These are phyloP conservation scores for Cacajao melanocephalus DNA, from an alignment of 2,797 vertebrate genomes.

Conservation along the genomic window DNA sequence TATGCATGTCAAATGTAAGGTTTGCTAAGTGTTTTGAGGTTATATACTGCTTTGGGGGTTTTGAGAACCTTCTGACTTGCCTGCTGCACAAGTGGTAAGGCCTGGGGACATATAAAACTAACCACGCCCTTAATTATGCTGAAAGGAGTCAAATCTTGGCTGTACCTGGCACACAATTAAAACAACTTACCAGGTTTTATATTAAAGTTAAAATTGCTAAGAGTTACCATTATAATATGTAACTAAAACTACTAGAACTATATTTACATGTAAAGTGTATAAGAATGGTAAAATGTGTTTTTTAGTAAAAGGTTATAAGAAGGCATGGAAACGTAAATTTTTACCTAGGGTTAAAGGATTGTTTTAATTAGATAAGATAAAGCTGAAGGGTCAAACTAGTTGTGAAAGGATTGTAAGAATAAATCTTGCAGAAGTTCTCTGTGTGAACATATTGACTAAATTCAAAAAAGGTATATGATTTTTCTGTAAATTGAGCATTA, in stretches of 20 bases:
- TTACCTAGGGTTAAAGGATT: neutral
- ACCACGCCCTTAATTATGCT: neutral
- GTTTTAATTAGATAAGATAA: neutral
- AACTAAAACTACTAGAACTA: neutral
- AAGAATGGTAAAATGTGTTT: neutral
- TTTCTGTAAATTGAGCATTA: neutral
- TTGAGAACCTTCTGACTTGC: neutral
- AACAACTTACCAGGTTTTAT: neutral
- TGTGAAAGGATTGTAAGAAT: neutral
- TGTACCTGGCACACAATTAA: neutral
- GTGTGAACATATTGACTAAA: neutral
- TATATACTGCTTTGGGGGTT: neutral
- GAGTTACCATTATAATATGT: neutral
- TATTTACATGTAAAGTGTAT: neutral
- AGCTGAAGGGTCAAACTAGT: neutral
- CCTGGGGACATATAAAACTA: neutral
- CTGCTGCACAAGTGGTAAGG: neutral
- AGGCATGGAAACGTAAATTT: neutral
- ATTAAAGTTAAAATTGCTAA: neutral
- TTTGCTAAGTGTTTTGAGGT: neutral
- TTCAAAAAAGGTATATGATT: neutral
- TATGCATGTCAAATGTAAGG: neutral
- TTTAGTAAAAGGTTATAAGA: neutral
- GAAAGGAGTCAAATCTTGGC: neutral
- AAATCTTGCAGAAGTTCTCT: neutral